phyloP scores from a whole-genome alignment of 2,113 vertebrate genomes.

The Microcebus lehilahytsara region DNA sequence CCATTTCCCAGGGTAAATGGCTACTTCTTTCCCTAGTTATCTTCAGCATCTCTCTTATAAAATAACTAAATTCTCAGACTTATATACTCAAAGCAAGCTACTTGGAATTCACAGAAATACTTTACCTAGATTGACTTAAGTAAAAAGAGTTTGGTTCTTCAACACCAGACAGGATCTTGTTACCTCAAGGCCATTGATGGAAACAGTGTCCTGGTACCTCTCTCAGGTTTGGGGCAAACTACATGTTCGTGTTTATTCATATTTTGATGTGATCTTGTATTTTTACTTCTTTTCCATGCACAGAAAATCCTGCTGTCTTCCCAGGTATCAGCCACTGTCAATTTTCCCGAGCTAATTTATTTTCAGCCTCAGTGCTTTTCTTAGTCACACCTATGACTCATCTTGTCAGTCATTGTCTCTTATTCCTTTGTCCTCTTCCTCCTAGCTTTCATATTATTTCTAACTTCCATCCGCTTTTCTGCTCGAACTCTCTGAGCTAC shows the following conservation, averaged over 20 bases:
- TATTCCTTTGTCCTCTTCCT: background rate
- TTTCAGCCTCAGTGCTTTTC: constrained; percentile 30
- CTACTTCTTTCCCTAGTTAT: background rate
- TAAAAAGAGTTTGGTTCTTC: background rate
- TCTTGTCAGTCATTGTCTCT: constrained; percentile 1
- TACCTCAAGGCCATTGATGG: background rate
- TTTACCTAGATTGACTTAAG: background rate
- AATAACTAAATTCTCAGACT: background rate
- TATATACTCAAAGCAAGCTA: background rate
- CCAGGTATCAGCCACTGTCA: constrained; percentile 41
- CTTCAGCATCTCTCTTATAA: background rate
- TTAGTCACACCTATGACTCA: constrained; percentile 53
- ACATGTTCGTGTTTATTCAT: background rate
- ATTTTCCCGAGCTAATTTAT: constrained; percentile 44
- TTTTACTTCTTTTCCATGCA: background rate
- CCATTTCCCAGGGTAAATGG: background rate
- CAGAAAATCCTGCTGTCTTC: background rate
- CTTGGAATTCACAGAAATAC: background rate
- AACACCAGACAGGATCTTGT: background rate
- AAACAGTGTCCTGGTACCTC: background rate
- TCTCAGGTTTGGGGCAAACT: background rate
- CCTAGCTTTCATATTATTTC: constrained; percentile 23
- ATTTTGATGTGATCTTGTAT: background rate
- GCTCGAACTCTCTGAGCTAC: background rate
- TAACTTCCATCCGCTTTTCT: constrained; percentile 5